Base-by-base conservation (phyloP, 2,888 invertebrate species). In the Agrotis clavis region DNA sequence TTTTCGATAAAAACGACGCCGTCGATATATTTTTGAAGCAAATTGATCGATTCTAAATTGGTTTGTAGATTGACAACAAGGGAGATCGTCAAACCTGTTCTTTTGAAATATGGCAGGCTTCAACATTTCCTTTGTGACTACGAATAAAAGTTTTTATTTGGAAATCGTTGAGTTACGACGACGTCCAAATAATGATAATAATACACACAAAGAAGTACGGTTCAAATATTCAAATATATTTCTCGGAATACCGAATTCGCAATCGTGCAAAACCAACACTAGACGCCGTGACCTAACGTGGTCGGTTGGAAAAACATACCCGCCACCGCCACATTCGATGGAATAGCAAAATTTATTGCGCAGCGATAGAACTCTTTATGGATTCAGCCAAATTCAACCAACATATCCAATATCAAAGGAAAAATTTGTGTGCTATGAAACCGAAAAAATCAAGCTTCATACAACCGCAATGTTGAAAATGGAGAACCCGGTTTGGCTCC, bases 41-140 rank as follows among this genome's bases (percentile, higher is more conserved):
- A 70, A 61, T 73, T 80, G 73, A 81, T 85, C 81, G 81, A 81
- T 77, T 71, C 61, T 60, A 75, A 78, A 85, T 85, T 72, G 71
- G 30, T 66, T 68, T 67, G 66, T 47, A 72, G 71, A 80, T 80
- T 67, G 72, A 80, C 72, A 84, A 84, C 65, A 72, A 79, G 64
- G 72, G 74, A 41, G 64, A 50, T 73, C 69, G 59, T 74, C 59
- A 76, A 69, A 66, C 71, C 11, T 70, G 67, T 48, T n/a, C 48
- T 50, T 19, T 35, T 19, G 45, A 63, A 77, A 57, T 48, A 57
- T 19, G 25, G 35, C 59, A 41, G 60, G 18, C 25, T 19, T 14
- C 25, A 63, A 78, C 13, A 35, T 54, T 68, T 35, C 41, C 30
- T 68, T 76, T 76, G 54, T 74, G 54, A 57, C 62, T 30, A 48